Evolutionary conservation across 37 sponge, comb jelly and placozoan genomes (phyloP), one percentile per base, ranked within the genome.

Genomic region (Agelas oroides): DNA sequence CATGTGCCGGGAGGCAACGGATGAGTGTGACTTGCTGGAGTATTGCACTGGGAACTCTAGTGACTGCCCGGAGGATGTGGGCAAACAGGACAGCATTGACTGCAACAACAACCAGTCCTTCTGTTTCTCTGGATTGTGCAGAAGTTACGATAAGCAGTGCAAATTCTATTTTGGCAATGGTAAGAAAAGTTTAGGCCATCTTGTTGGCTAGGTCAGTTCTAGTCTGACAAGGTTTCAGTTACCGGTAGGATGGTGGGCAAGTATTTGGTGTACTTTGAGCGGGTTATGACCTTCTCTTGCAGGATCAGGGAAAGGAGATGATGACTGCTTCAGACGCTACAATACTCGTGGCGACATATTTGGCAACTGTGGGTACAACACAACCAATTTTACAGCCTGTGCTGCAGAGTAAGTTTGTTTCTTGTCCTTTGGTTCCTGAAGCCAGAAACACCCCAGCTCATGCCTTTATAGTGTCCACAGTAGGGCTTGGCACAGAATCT

Each of bases 121-220:
- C 75, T 92, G 93, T 73, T 83, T 73, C 63, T 53, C 77, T 61
- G 93, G 93, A 2, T n/a, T 3, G 0, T 92, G 93, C 68, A 62
- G 30, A 24, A 53, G 65, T 32, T 52, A 77, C 19, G 65, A 73
- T 53, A 40, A 6, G 24, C 81, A 88, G 55, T 87, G 89, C 68
- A 63, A 84, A 38, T 40, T 28, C 20, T 69, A 54, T 35, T 91
- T 72, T 78, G 83, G 87, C 33, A 37, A 53, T 46, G 46, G 46
- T 46, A 46, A 8, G n/a, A n/a, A n/a, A n/a, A n/a, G n/a, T n/a
- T n/a, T n/a, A n/a, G n/a, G n/a, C n/a, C n/a, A n/a, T n/a, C n/a
- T n/a, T n/a, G n/a, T n/a, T n/a, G n/a, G n/a, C n/a, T n/a, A n/a
- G n/a, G n/a, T n/a, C n/a, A n/a, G n/a, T n/a, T n/a, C n/a, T n/a